These are phyloP conservation scores for Chlorops oryzae DNA, from an alignment of 1,140 invertebrate genomes.

Conservation along the genomic window DNA sequence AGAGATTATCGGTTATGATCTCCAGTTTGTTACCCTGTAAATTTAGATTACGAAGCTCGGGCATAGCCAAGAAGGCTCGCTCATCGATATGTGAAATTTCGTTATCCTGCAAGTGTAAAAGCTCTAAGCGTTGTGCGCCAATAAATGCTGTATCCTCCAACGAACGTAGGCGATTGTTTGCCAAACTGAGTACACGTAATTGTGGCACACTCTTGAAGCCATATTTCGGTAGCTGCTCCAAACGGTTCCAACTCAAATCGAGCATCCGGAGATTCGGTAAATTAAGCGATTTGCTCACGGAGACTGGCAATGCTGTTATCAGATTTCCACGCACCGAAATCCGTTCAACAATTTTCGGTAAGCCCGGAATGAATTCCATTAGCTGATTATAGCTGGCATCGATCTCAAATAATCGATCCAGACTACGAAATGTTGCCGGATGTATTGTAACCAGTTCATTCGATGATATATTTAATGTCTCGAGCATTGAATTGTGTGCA, in stretches of 20 bases:
- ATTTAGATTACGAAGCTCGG: conserved; percentile 61
- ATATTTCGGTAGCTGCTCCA: conserved; percentile 63
- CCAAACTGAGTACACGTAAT: conserved; percentile 66
- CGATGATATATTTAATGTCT: conserved; percentile 70
- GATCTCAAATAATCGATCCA: conserved; percentile 69
- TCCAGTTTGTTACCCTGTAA: conserved; percentile 71
- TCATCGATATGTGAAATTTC: conserved; percentile 61
- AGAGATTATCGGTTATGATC: conserved; percentile 59
- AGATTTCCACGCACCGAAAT: conserved; percentile 70
- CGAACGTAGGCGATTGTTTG: conserved; percentile 67
- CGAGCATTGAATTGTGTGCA: conserved; percentile 61
- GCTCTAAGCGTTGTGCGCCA: conserved; percentile 65
- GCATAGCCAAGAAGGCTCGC: conserved; percentile 59
- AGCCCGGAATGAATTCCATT: conserved; percentile 61
- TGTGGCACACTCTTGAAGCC: conserved; percentile 61
- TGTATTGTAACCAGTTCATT: conserved; percentile 64
- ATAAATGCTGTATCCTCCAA: conserved; percentile 65
- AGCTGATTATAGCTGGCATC: conserved; percentile 72
- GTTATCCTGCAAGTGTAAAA: conserved; percentile 72
- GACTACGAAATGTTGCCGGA: conserved; percentile 65
- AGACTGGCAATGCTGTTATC: conserved; percentile 58
- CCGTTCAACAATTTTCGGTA: conserved; percentile 70
- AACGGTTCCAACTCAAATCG: conserved; percentile 70
- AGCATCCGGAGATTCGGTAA: conserved; percentile 64
- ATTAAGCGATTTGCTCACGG: conserved; percentile 60